A percentile compares a stretch with the other conserved stretches of the same genome.
phyloP scores from a whole-genome alignment of 2,888 invertebrate species.

The Caenorhabditis zanzibari region DNA sequence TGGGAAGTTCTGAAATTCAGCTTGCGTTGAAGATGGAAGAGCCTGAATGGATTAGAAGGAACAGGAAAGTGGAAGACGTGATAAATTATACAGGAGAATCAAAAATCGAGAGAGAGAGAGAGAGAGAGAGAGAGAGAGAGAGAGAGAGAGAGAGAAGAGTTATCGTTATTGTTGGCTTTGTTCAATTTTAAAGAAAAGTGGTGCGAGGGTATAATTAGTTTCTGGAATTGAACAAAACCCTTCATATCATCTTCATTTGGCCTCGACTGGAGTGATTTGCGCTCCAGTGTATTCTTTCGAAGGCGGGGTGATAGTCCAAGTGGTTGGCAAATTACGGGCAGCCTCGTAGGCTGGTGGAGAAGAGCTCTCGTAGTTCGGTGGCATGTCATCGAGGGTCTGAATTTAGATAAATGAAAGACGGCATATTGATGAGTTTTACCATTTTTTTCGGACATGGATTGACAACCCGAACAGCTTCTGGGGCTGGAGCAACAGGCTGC shows the following conservation, averaged over 20 bases:
- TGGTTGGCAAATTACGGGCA: slow-evolving; percentile 27
- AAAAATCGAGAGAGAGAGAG: too few species aligned
- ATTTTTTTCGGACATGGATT: slow-evolving; percentile 31
- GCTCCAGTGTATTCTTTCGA: slow-evolving; percentile 47
- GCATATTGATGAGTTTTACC: not conserved
- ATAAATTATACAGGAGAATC: too few species aligned
- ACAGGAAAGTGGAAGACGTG: too few species aligned
- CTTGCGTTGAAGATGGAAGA: too few species aligned
- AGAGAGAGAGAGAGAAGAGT: too few species aligned
- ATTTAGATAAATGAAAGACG: slow-evolving; percentile 2
- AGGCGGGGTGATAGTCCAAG: slow-evolving; percentile 40
- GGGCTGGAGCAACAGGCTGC: not conserved
- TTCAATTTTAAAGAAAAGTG: too few species aligned
- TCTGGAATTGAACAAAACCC: not conserved
- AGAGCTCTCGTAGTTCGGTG: slow-evolving; percentile 36
- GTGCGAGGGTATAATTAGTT: not conserved
- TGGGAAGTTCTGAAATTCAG: not conserved
- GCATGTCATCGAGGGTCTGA: slow-evolving; percentile 49
- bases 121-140: too few species aligned
- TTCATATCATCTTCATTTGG: slow-evolving; percentile 13
- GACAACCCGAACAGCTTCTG: slow-evolving; percentile 20
- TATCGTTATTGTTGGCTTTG: too few species aligned
- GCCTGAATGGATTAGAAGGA: too few species aligned
- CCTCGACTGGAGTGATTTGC: slow-evolving; percentile 53
- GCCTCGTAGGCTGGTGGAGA: slow-evolving; percentile 45